Evolutionary conservation across 2,888 invertebrate species (phyloP).

Genomic region (Tachina fera): DNA sequence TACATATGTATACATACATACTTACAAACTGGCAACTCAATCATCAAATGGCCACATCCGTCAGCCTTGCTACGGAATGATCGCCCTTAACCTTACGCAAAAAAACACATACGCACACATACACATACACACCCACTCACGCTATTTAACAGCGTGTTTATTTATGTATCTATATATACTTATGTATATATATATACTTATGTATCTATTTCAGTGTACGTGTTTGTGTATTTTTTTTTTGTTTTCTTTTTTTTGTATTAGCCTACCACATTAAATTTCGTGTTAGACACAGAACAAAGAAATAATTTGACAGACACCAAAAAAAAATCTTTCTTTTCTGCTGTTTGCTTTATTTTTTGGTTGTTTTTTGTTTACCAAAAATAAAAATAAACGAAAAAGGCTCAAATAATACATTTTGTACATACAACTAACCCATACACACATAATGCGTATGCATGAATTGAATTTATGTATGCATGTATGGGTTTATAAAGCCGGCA

Average conservation of each 20-base stretch:
- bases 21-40: no score
- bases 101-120: slow-evolving; percentile 3
- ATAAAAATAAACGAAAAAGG: not conserved
- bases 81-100: slow-evolving; percentile 64
- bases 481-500: not conserved
- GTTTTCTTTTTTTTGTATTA: slow-evolving; percentile 69
- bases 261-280: slow-evolving; percentile 81
- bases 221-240: no score
- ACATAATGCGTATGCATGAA: not conserved
- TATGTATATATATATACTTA: not conserved
- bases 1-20: no score
- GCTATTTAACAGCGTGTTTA: not conserved
- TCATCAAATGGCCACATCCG: no score
- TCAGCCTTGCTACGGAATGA: not conserved
- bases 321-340: slow-evolving; percentile 10
- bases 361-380: slow-evolving; percentile 26
- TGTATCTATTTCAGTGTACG: not conserved
- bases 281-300: slow-evolving; percentile 73
- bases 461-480: not conserved
- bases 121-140: not conserved
- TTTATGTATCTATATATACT: no score
- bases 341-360: not conserved
- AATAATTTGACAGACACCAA: slow-evolving; percentile 19
- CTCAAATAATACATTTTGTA: not conserved
- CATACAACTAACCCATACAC: not conserved